phyloP scores from a whole-genome alignment of 2,797 vertebrate genomes.

The Platyrinchus mystaceus region DNA sequence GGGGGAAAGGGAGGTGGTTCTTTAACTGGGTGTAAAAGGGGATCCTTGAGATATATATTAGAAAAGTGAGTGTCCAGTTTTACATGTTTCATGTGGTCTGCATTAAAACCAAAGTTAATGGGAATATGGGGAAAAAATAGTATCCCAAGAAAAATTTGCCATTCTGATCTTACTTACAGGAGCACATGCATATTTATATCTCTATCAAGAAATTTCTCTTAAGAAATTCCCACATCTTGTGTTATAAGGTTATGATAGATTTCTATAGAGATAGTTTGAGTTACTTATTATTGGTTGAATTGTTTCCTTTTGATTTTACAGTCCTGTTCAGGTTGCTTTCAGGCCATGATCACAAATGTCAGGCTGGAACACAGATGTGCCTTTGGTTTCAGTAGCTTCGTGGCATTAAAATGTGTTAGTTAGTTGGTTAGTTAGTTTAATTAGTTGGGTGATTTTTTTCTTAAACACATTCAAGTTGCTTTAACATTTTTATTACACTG shows the following conservation, averaged over 20 bases:
- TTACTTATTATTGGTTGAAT: not conserved
- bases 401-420: not conserved
- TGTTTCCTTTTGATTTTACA: not conserved
- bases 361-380: not conserved
- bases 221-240: not conserved
- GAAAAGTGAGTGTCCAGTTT: not conserved
- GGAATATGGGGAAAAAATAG: not conserved
- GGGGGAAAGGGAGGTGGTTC: too few species aligned
- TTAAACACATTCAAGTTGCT: not conserved
- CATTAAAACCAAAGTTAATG: not conserved
- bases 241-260: not conserved
- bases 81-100: not conserved
- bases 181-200: not conserved
- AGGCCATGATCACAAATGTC: not conserved
- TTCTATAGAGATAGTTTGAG: not conserved
- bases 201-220: not conserved
- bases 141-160: not conserved
- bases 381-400: not conserved
- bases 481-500: not conserved
- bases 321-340: not conserved
- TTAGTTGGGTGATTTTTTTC: not conserved
- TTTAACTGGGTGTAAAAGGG: not conserved
- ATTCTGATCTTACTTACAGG: not conserved
- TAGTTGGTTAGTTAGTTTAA: not conserved
- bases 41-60: not conserved